Evolutionary conservation across 2,888 invertebrate genomes (phyloP).

Genomic region (Andrena haemorrhoa): DNA sequence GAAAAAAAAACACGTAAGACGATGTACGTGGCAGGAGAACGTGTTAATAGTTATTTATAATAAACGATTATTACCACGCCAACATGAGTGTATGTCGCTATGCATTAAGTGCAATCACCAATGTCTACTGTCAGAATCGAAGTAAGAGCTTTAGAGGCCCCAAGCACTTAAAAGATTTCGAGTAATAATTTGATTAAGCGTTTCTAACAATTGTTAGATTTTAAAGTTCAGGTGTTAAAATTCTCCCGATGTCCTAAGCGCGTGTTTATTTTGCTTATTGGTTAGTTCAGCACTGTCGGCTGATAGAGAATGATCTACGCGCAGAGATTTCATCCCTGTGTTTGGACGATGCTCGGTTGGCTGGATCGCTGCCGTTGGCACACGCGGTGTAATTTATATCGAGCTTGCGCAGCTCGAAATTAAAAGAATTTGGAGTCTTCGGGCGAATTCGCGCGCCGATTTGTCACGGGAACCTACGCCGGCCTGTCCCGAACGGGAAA

Average conservation of each 20-base stretch:
- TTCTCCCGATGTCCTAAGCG: too few species aligned
- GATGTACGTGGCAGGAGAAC: slow-evolving; percentile 77
- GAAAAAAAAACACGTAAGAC: slow-evolving; percentile 62
- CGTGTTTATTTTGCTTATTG: too few species aligned
- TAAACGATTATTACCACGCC: slow-evolving; percentile 80
- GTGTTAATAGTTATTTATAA: slow-evolving; percentile 82
- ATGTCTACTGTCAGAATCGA: too few species aligned
- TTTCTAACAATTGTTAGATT: too few species aligned
- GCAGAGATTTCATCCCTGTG: too few species aligned
- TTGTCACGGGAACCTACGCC: slow-evolving; percentile 20
- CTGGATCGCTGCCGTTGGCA: background rate
- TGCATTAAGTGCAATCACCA: background rate
- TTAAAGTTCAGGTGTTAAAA: too few species aligned
- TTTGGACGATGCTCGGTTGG: background rate
- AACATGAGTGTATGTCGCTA: background rate
- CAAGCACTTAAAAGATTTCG: too few species aligned
- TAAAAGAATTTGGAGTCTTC: slow-evolving; percentile 33
- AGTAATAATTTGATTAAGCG: too few species aligned
- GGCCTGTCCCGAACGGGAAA: slow-evolving; percentile 6
- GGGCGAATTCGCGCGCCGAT: slow-evolving; percentile 36
- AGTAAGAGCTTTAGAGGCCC: background rate
- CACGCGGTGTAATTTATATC: slow-evolving; percentile 22
- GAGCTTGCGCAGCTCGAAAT: slow-evolving; percentile 26
- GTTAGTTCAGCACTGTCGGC: too few species aligned
- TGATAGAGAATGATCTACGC: too few species aligned